phyloP scores from a whole-genome alignment of 1,140 invertebrate genomes.

The Tetragonula clypearis region DNA sequence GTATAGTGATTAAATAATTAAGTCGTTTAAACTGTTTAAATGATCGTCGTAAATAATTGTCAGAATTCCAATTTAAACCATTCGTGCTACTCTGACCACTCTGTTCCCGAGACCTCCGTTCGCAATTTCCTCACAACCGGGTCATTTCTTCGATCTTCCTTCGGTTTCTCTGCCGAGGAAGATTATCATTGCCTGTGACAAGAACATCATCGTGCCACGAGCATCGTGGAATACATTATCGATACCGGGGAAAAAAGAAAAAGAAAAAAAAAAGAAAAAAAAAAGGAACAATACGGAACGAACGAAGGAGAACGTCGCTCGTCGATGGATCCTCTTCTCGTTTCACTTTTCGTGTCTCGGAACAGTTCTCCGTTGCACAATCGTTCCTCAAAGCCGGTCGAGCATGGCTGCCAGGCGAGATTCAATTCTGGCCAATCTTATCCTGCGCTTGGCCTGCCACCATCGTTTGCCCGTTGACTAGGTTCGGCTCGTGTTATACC shows the following conservation, averaged over 20 bases:
- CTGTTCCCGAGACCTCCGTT: too few species aligned
- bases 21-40: too few species aligned
- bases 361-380: conserved; percentile 70
- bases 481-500: conserved; percentile 68
- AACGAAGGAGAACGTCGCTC: background rate
- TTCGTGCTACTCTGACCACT: too few species aligned
- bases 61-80: too few species aligned
- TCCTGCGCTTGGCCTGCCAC: conserved; percentile 52
- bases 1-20: too few species aligned
- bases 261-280: too few species aligned
- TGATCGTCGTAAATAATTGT: too few species aligned
- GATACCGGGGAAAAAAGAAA: background rate
- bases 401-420: conserved; percentile 67
- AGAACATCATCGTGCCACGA: conserved; percentile 12
- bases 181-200: background rate
- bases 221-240: conserved; percentile 56
- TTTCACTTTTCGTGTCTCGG: conserved; percentile 71
- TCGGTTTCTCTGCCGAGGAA: background rate
- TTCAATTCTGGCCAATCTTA: conserved; percentile 74
- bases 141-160: background rate
- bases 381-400: conserved; percentile 63
- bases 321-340: conserved; percentile 54
- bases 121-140: background rate
- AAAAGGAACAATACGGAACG: background rate
- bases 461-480: conserved; percentile 60